Base-by-base conservation (phyloP, 2,888 invertebrate genomes). In the Serrognathus titanus region DNA sequence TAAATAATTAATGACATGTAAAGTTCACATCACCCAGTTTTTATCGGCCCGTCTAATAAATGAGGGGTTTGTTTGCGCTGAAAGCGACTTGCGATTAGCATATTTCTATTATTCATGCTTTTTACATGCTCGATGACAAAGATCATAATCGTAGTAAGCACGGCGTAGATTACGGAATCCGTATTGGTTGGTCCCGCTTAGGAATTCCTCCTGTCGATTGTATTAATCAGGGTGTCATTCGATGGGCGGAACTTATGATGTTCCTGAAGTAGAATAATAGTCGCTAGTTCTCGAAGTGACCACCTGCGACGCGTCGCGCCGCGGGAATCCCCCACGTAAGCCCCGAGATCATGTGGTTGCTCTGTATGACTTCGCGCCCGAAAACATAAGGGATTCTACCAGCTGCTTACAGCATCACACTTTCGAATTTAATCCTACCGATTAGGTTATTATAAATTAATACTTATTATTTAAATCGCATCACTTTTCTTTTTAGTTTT, bases 291-390 rank as follows among this genome's bases (percentile, higher is more conserved):
- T 48, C 53, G 53, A 43, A 47, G 37, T 46, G 55, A 37, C 61
- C 61, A 61, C 61, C 61, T 61, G 61, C 47, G 56, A 61, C 38
- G 61, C 37, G 37, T 31, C n/a, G 24, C 61, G 37, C 58, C 41
- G 51, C 56, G 53, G 61, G 61, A 50, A 53, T 20, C 53, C 48
- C 35, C 48, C 13, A 47, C 54, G 55, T 50, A 55, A 52, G 46
- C 53, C 47, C 47, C 45, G 52, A 52, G 55, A 52, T 58, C 55
- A 55, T 50, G 60, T 51, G 46, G 53, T 45, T 58, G 52, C 58
- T 13, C 64, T 54, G 62, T 60, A 57, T 58, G 62, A 62, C 57
- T 60, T 64, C 64, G 64, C 64, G 61, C 64, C 61, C 55, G 52
- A 47, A 45, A 53, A 63, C 61, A 63, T 54, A 46, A 51, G 49